Base-by-base conservation (phyloP, 2,797 vertebrate species). In the Brachyrhaphis roseni region DNA sequence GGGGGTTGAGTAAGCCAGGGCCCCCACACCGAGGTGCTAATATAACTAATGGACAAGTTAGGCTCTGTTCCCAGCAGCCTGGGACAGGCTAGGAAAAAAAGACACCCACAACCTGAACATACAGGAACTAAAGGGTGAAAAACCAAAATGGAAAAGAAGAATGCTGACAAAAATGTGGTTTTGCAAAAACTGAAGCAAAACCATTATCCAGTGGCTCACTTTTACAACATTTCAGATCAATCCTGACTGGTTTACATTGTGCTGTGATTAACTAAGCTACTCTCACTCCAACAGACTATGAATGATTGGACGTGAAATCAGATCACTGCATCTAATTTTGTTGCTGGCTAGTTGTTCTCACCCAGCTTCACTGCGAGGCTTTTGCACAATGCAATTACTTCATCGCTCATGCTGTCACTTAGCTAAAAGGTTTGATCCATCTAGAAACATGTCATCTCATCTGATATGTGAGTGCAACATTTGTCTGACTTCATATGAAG, bases 31-130 rank as follows among this genome's bases (percentile, higher is more conserved):
- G 90, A 91, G 87, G 82, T 83, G 87, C 92, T 93, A 91, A 90
- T 93, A 90, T 90, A 88, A 82, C 91, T 93, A 94, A 94, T 90
- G 88, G 92, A 90, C 89, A 86, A 85, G 51, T 83, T 75, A 0
- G 87, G 73, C 89, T 86, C 73, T 75, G 81, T 90, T 93, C 91
- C 87, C 68, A 90, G 77, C 82, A 84, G 82, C 82, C 20, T 51
- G 88, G 89, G 87, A 89, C 87, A 88, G 80, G 80, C 82, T 85
- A 89, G 91, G 85, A 53, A 23, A 94, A 95, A 87, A 79, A 73
- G 90, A 93, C 82, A 88, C 90, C 41, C 79, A 78, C 75, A 68
- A 82, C 87, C 78, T 86, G 77, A 68, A 78, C 6, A 70, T 51
- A 84, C 85, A 76, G 78, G 74, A 76, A 47, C 26, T 72, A 47